Evolutionary conservation across 2,797 vertebrate species (phyloP), one percentile per base, ranked within the genome.

Genomic region (Lepilemur ruficaudatus): DNA sequence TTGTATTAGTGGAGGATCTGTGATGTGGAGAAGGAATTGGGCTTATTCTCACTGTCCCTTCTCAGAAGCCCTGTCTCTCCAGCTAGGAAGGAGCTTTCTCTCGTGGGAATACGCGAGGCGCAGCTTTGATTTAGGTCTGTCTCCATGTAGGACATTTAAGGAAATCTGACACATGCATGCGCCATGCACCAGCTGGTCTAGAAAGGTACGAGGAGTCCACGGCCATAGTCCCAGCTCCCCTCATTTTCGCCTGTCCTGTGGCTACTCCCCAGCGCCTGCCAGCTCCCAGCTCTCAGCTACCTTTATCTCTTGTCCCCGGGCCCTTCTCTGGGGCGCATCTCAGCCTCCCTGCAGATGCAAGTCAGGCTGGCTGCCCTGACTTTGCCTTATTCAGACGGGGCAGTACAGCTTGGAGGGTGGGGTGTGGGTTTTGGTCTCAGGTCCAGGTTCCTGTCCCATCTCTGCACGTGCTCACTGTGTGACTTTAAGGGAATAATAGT

Each of bases 31-130:
- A 92, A 96, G 78, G 57, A 85, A 94, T 79, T 43, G 32, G 80
- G 63, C 86, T 91, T 30, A 15, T 20, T 89, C 76, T 85, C 90
- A 86, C 43, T 43, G 28, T 91, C 93, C 9, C 41, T 79, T 41
- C 70, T 2, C 83, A 23, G 20, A 0, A n/a, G 57, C 91, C 65
- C 95, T 55, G 84, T 96, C 84, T 97, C 94, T 82, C 67, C 95
- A 91, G 75, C 67, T 94, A 69, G 80, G 55, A 97, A 96, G 76
- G 59, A 90, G 72, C 87, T 95, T 55, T 94, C 38, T 80, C 81
- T 97, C 92, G 5, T 86, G 93, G 94, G 96, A 96, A 95, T 67
- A 75, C 35, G 82, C 20, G 84, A 98, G 97, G 92, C 83, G 72
- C 86, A 87, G 89, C 28, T 92, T 73, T 25, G 46, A 4, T 20